Evolutionary conservation across 2,888 invertebrate genomes (phyloP), one percentile per base, ranked within the genome.

Genomic region (Diplolepis rosae): DNA sequence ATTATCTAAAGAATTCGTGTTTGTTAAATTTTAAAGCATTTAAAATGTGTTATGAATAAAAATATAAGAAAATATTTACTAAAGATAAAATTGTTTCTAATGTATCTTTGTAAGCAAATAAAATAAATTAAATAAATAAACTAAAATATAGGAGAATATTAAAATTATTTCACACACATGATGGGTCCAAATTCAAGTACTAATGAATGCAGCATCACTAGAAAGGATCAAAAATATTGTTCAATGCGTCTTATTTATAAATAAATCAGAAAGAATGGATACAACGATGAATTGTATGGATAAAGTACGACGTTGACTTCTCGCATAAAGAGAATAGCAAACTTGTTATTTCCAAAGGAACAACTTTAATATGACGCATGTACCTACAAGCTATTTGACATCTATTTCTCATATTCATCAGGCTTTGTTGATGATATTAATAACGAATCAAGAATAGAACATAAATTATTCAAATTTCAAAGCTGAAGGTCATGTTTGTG

Each of bases 271-370:
- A 50, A 24, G 24, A 35, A 22, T 18, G 18, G 11, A 22, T 35
- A 56, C 22, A 22, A 35, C 35, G 56, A 22, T 22, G 22, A n/a
- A 42, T 15, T 42, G 5, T 42, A 15, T n/a, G n/a, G 6, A 3
- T 42, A 4, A 11, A 39, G 39, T 52, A 39, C 35, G 32, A 35
- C 35, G 56, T 39, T 5, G 27, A 22, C 22, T 61, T n/a, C 32
- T 32, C 7, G 32, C 32, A 11, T 7, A 9, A 48, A 9, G 13
- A 39, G 27, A 39, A 39, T 1, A 61, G 24, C 24, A 61, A 61
- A 61, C 39, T 24, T 61, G 61, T 61, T 61, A 35, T 39, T 61
- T 56, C 22, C 22, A 22, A 13, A 61, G 35, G 22, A 61, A 61
- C 24, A 39, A 22, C 24, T 39, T 39, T 24, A 61, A 61, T 61